These are phyloP conservation scores for Oithona nana DNA, from an alignment of 2,888 invertebrate species.

Conservation along the genomic window DNA sequence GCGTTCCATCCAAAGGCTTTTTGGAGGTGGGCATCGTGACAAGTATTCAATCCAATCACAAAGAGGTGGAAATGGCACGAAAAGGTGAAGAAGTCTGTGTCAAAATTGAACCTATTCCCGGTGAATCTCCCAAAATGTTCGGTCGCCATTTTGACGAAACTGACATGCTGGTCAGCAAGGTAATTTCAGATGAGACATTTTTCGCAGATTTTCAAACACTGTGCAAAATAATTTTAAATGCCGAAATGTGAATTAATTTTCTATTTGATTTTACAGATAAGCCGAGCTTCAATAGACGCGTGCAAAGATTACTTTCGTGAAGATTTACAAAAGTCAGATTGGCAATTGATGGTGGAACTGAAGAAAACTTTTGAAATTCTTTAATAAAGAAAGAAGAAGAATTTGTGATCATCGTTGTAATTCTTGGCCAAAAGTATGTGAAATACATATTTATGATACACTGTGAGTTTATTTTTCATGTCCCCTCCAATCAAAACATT, in stretches of 20 bases:
- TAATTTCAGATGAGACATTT: background rate
- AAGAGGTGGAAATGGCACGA: conserved; percentile 74
- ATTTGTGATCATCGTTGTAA: too few species aligned
- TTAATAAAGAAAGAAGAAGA: conserved; percentile 31
- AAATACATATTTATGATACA: too few species aligned
- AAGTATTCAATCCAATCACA: conserved; percentile 89
- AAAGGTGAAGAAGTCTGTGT: conserved; percentile 90
- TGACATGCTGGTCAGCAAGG: background rate
- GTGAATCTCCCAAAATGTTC: conserved; percentile 97
- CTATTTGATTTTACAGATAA: conserved; percentile 49
- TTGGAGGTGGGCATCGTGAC: conserved; percentile 82
- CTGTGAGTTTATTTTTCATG: too few species aligned
- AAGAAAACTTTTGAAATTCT: conserved; percentile 93
- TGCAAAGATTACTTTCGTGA: conserved; percentile 98
- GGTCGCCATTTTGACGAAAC: conserved; percentile 82
- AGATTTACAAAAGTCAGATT: conserved; percentile 86
- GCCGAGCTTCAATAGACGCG: conserved; percentile 91
- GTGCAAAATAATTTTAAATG: background rate
- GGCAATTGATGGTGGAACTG: conserved; percentile 94
- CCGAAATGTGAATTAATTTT: conserved; percentile 17
- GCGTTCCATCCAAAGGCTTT: conserved; percentile 89
- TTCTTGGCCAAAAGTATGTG: too few species aligned
- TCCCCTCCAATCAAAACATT: too few species aligned
- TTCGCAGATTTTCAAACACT: background rate
- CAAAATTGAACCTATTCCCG: conserved; percentile 89